Evolutionary conservation across 2,888 invertebrate genomes (phyloP).

Genomic region (Morinoia aosen): DNA sequence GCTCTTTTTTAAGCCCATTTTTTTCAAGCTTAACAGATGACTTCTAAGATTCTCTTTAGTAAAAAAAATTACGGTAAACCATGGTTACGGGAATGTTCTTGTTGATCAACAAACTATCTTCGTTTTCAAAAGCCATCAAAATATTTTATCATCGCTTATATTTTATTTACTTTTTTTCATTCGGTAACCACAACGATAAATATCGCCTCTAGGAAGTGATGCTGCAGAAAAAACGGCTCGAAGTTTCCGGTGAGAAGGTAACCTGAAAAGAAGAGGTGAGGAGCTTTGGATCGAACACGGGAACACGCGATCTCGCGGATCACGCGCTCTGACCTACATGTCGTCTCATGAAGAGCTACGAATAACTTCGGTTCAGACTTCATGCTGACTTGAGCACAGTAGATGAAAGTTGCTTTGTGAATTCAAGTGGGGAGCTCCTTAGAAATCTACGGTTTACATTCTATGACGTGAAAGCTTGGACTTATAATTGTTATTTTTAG

Average conservation of each 20-base stretch:
- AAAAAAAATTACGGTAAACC: not conserved
- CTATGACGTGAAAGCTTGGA: not conserved
- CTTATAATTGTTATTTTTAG: too few relatives aligned
- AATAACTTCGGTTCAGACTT: constrained; percentile 15
- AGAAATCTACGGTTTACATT: not conserved
- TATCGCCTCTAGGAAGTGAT: not conserved
- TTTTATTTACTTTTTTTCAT: not conserved
- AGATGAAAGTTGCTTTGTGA: not conserved
- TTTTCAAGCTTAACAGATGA: not conserved
- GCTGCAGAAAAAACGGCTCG: not conserved
- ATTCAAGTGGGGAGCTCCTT: not conserved
- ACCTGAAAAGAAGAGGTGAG: not conserved
- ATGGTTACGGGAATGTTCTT: not conserved
- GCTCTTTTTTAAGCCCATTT: not conserved
- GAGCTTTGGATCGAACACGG: not conserved
- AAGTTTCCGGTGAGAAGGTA: constrained; percentile 12
- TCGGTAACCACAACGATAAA: not conserved
- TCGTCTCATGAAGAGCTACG: not conserved
- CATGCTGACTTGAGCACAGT: not conserved
- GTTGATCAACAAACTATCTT: not conserved
- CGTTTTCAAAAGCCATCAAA: not conserved
- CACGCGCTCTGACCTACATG: constrained; percentile 31
- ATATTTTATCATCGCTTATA: not conserved
- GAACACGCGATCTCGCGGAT: constrained; percentile 32
- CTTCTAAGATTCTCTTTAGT: not conserved